Conservation (phyloP, 2,113 vertebrate species). For the Peromyscus californicus region DNA sequence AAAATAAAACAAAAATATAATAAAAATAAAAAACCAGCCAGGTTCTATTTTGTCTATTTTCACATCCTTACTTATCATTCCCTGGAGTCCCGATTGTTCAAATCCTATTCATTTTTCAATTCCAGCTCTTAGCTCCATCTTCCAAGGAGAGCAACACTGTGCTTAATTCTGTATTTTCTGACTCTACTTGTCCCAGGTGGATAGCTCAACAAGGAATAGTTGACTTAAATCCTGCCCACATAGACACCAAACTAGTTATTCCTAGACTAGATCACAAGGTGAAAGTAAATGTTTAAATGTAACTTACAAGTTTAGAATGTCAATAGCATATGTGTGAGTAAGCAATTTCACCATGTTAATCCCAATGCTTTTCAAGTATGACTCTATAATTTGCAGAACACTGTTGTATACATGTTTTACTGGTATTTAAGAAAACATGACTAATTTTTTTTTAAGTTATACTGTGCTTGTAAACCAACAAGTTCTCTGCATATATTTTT, state of each 20-base stretch:
- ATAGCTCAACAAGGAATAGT: background rate
- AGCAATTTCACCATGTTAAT: background rate
- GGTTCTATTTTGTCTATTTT: background rate
- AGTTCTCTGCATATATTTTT: background rate
- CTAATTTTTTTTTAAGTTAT: conserved; percentile 34
- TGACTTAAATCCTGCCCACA: background rate
- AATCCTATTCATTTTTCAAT: conserved; percentile 25
- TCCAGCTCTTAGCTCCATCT: background rate
- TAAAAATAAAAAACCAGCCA: background rate
- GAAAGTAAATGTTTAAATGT: background rate
- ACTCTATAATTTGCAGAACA: conserved; percentile 29
- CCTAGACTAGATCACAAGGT: background rate
- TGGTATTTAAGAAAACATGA: background rate
- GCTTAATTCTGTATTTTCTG: background rate
- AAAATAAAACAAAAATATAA: background rate
- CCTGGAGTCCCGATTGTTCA: background rate
- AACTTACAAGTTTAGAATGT: background rate
- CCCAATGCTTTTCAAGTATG: conserved; percentile 19
- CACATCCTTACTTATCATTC: background rate
- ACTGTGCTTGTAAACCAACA: background rate
- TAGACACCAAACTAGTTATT: background rate
- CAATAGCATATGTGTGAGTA: conserved; percentile 9
- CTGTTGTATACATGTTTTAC: conserved; percentile 5
- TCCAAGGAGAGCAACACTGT: background rate
- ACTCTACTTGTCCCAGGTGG: background rate